Conservation (phyloP, 2,113 vertebrate genomes). For the Nestor notabilis region DNA sequence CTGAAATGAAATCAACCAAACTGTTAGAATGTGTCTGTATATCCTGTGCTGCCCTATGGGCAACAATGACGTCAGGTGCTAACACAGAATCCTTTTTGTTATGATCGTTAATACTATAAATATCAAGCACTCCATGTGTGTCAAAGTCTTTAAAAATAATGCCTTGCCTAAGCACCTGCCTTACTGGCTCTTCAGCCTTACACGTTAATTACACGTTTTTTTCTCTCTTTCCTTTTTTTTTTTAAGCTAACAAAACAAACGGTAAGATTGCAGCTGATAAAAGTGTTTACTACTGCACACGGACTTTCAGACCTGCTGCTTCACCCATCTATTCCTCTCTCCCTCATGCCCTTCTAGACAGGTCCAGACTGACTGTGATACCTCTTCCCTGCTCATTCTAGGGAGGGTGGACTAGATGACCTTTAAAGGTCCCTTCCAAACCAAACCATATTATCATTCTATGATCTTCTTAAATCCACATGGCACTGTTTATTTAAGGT, state of each 20-base stretch:
- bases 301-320: conserved; percentile 27
- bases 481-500: not conserved
- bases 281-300: not conserved
- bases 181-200: conserved; percentile 28
- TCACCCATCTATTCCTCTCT: not conserved
- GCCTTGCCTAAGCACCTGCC: conserved; percentile 3
- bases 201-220: not conserved
- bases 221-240: not conserved
- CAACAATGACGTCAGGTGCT: conserved; percentile 2
- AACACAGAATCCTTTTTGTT: conserved; percentile 4
- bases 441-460: not conserved
- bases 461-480: not conserved
- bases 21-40: conserved; percentile 32
- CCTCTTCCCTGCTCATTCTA: not conserved
- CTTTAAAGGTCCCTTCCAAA: not conserved
- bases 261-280: not conserved
- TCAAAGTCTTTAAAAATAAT: conserved; percentile 32
- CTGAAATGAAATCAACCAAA: conserved; percentile 16
- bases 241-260: not conserved
- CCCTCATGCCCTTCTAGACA: not conserved
- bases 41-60: not conserved
- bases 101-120: conserved; percentile 19
- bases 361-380: not conserved
- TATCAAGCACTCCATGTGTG: conserved; percentile 24
- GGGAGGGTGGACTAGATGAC: not conserved